Conservation (phyloP, 2,797 vertebrate genomes). For the Lagorchestes hirsutus region DNA sequence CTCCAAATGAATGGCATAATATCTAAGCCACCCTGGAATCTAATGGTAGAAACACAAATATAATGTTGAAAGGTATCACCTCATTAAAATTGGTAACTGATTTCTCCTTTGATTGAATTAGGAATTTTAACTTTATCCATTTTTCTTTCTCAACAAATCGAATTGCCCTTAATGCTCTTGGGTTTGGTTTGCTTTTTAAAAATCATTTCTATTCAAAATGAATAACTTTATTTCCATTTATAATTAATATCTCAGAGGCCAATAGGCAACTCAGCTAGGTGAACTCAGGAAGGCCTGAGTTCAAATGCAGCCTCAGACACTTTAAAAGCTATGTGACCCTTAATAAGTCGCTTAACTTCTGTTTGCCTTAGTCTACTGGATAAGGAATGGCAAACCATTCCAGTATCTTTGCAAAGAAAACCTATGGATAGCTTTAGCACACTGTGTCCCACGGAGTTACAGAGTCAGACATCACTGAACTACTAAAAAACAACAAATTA, state of each 20-base stretch:
- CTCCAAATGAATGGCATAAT: background rate
- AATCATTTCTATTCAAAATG: background rate
- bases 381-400: background rate
- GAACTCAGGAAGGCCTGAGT: background rate
- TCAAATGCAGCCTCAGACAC: background rate
- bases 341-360: background rate
- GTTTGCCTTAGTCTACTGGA: too few relatives aligned
- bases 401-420: background rate
- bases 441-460: background rate
- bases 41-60: too few relatives aligned
- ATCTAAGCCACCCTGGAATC: too few relatives aligned
- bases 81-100: too few relatives aligned
- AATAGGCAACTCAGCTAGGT: background rate
- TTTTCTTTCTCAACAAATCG: background rate
- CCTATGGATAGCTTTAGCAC: background rate
- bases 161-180: background rate
- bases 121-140: background rate
- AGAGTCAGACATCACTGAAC: too few relatives aligned
- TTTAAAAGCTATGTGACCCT: background rate
- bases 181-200: too few relatives aligned
- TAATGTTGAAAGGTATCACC: too few relatives aligned
- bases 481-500: background rate
- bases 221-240: background rate
- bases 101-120: background rate
- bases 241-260: background rate